A percentile compares a stretch with the other conserved stretches of the same genome.
Evolutionary conservation across 1,140 invertebrate genomes (phyloP).

Genomic region (Phortica variegata): DNA sequence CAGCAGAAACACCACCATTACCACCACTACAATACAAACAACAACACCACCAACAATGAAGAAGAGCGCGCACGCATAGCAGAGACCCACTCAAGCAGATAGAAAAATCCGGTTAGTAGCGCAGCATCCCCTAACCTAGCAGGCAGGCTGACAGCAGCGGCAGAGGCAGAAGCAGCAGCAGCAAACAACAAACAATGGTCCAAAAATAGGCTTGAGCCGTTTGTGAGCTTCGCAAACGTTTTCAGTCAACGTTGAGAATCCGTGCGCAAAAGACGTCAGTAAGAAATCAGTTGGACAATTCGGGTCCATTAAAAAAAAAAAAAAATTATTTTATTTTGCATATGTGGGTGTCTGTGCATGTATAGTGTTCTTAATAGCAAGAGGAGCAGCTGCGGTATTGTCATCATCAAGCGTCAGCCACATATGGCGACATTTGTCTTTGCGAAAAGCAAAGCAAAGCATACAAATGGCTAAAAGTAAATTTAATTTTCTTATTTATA

Average conservation of each 20-base stretch:
- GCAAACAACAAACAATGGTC: no score
- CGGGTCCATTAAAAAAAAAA: constrained; percentile 1
- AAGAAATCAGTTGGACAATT: constrained; percentile 1
- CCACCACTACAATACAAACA: constrained; percentile 10
- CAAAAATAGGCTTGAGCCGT: constrained; percentile 1
- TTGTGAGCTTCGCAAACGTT: constrained; percentile 15
- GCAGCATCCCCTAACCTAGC: constrained; percentile 39
- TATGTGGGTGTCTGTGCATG: neutral
- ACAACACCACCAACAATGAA: neutral
- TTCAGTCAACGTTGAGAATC: constrained; percentile 43
- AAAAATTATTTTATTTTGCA: no score
- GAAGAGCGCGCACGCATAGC: no score
- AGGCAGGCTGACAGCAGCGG: no score
- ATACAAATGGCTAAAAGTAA: constrained; percentile 34
- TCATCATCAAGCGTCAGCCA: constrained; percentile 7
- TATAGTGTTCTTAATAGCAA: neutral
- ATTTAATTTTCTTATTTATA: constrained; percentile 10
- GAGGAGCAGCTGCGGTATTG: constrained; percentile 20
- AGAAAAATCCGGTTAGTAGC: constrained; percentile 20
- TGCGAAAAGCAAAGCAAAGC: constrained; percentile 2
- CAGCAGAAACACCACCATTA: neutral
- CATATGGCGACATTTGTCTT: constrained; percentile 39
- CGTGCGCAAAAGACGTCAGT: constrained; percentile 32
- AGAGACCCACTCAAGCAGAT: constrained; percentile 12
- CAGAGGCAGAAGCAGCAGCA: no score